Percentiles rank a stretch among this genome's conserved stretches.
These are phyloP conservation scores for Dromaius novaehollandiae DNA, from an alignment of 2,113 vertebrate species.

Conservation along the genomic window DNA sequence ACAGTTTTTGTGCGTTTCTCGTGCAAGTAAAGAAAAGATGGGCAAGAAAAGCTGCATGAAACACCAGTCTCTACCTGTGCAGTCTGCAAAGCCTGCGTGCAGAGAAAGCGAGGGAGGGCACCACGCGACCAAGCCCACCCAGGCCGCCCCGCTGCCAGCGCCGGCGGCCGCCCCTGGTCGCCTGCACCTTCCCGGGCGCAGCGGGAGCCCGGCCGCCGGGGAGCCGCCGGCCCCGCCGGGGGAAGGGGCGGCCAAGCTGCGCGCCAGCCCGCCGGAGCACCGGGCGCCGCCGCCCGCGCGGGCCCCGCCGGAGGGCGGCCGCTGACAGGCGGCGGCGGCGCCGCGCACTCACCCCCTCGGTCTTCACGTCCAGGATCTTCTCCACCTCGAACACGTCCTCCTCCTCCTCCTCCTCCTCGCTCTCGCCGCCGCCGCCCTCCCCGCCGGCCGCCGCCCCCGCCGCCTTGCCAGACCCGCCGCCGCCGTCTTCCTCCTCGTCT, in stretches of 20 bases:
- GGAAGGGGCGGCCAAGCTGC: too few relatives aligned
- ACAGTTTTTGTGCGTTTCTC: accelerated
- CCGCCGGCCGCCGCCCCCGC: not conserved
- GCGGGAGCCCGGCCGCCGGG: not conserved
- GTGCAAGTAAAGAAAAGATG: accelerated
- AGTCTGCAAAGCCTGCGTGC: not conserved
- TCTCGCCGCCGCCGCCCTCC: not conserved
- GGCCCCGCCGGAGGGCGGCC: not conserved
- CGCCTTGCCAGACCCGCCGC: not conserved
- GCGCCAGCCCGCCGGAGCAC: not conserved
- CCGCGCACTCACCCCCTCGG: slow-evolving; percentile 82
- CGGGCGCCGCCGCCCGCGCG: too few relatives aligned
- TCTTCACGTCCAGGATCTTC: slow-evolving; percentile 91
- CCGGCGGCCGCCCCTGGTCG: not conserved
- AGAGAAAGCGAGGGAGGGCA: too few relatives aligned
- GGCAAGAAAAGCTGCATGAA: accelerated
- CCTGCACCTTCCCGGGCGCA: not conserved
- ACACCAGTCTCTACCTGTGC: accelerated
- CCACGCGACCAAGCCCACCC: accelerated
- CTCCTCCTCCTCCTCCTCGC: slow-evolving; percentile 83
- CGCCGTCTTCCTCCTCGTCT: not conserved
- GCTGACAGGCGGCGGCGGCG: not conserved
- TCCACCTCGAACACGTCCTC: slow-evolving; percentile 96
- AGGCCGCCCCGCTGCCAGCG: accelerated
- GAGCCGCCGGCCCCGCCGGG: not conserved